These are phyloP conservation scores for Noctua pronuba DNA, from an alignment of 2,888 invertebrate genomes.

Conservation along the genomic window DNA sequence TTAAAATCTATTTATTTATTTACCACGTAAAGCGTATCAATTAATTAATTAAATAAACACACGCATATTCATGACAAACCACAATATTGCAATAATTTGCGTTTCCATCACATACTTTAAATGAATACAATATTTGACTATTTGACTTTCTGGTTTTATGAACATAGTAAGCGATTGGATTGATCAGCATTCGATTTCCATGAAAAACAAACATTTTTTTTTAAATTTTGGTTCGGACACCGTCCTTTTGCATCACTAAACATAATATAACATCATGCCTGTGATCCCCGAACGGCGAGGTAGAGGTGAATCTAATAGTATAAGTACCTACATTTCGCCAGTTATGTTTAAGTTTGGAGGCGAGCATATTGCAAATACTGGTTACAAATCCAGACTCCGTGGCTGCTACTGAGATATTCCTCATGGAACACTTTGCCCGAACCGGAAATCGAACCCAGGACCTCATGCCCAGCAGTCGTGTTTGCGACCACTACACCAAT, in stretches of 20 bases:
- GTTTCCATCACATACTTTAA: neutral
- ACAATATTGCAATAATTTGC: constrained; percentile 20
- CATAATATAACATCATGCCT: neutral
- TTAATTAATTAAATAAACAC: constrained; percentile 10
- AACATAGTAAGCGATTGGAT: neutral
- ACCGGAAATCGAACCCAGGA: neutral
- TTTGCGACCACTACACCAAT: neutral
- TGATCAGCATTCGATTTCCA: neutral
- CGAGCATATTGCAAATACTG: neutral
- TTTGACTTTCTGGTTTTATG: neutral
- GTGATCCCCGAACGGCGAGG: neutral
- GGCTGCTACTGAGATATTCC: neutral
- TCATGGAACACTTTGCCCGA: neutral
- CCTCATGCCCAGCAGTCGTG: neutral
- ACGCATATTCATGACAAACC: constrained; percentile 29
- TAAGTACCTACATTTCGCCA: no score
- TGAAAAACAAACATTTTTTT: neutral
- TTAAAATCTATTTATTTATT: constrained; percentile 3
- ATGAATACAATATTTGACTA: neutral
- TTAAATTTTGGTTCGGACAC: neutral
- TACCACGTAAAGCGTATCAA: constrained; percentile 6
- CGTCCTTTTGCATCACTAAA: neutral
- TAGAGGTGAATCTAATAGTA: neutral
- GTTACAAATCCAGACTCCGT: no score
- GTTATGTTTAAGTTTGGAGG: no score